These are phyloP conservation scores for Pristionchus pacificus DNA, from an alignment of 1,140 invertebrate genomes.

Conservation along the genomic window DNA sequence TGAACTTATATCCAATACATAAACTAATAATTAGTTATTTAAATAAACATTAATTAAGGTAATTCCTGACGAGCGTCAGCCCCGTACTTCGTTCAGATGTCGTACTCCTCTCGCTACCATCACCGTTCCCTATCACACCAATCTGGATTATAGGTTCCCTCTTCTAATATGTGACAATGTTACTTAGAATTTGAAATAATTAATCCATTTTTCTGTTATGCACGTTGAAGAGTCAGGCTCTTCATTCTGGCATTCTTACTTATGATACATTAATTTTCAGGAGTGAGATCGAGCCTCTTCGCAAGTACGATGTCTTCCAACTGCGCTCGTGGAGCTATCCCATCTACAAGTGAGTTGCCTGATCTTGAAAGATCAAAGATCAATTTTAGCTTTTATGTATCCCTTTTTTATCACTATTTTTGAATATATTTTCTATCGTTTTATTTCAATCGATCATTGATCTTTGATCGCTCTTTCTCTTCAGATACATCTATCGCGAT, in stretches of 20 bases:
- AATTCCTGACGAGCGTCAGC: slow-evolving; percentile 21
- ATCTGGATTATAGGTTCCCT: slow-evolving; percentile 32
- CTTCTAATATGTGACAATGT: too few relatives aligned
- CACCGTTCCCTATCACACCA: slow-evolving; percentile 38
- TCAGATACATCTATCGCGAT: slow-evolving; percentile 36
- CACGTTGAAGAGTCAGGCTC: too few relatives aligned
- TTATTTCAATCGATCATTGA: not conserved
- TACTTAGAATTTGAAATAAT: too few relatives aligned
- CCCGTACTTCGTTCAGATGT: slow-evolving; percentile 15
- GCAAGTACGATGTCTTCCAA: slow-evolving; percentile 39
- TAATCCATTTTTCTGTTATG: too few relatives aligned
- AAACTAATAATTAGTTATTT: slow-evolving; percentile 7
- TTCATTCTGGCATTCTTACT: not conserved
- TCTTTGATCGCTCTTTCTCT: not conserved
- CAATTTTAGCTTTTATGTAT: not conserved
- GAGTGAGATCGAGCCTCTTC: slow-evolving; percentile 14
- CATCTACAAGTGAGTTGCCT: slow-evolving; percentile 34
- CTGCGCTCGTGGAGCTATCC: slow-evolving; percentile 40
- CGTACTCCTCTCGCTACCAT: slow-evolving; percentile 32
- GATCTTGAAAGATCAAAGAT: slow-evolving; percentile 2
- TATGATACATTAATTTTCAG: slow-evolving; percentile 19
- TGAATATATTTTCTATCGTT: not conserved
- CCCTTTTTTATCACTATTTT: slow-evolving; percentile 8
- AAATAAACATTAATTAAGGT: slow-evolving; percentile 11
- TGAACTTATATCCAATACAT: not conserved